Evolutionary conservation across 2,797 vertebrate genomes (phyloP).

Genomic region (Austrolebias charrua): DNA sequence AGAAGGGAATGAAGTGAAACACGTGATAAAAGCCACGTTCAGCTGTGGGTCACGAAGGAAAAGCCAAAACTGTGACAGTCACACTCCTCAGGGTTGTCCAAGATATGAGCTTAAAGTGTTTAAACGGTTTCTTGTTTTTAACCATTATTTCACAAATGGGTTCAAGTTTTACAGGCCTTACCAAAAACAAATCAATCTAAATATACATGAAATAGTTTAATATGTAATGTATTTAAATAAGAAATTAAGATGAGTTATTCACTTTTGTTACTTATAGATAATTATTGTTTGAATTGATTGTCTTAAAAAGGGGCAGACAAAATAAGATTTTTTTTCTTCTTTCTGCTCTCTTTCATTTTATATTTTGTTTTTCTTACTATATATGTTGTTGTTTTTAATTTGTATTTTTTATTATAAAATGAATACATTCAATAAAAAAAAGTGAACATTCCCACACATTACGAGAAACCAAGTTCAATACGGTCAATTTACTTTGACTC

Average conservation of each 20-base stretch:
- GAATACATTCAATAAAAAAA: too few species aligned
- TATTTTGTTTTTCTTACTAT: too few species aligned
- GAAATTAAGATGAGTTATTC: too few species aligned
- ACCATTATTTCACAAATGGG: not conserved
- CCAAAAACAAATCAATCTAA: not conserved
- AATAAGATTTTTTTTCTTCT: too few species aligned
- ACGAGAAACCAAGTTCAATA: not conserved
- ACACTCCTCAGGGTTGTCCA: constrained; percentile 25
- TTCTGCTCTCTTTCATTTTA: too few species aligned
- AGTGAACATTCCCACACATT: not conserved
- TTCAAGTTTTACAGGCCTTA: not conserved
- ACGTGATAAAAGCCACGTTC: constrained; percentile 15
- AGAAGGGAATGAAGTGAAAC: constrained; percentile 23
- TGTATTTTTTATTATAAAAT: too few species aligned
- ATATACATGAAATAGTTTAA: too few species aligned
- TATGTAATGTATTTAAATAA: too few species aligned
- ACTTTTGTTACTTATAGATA: too few species aligned
- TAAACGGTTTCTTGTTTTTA: not conserved
- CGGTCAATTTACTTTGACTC: not conserved
- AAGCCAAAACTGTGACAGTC: constrained; percentile 11
- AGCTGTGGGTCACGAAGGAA: constrained; percentile 6
- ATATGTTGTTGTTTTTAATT: too few species aligned
- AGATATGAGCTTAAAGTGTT: not conserved
- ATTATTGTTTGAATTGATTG: too few species aligned
- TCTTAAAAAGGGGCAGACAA: too few species aligned